These are phyloP conservation scores for Hirtodrosophila duncani DNA, from an alignment of 2,888 invertebrate genomes.

Conservation along the genomic window DNA sequence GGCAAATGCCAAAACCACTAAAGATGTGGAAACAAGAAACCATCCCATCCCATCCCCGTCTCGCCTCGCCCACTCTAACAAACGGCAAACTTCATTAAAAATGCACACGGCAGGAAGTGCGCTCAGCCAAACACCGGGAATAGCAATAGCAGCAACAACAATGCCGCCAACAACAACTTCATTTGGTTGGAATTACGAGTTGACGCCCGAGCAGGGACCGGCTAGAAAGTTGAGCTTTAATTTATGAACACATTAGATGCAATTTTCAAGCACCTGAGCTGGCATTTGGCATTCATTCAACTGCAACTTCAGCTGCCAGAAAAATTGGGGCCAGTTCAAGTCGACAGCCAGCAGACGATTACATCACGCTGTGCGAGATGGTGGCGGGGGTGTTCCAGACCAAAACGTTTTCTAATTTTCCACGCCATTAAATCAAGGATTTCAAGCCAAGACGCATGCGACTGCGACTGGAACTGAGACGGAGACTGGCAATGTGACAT, in stretches of 20 bases:
- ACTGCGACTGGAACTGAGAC: no score
- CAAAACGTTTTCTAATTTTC: slow-evolving; percentile 75
- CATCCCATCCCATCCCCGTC: not conserved
- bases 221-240: slow-evolving; percentile 27
- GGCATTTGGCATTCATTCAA: slow-evolving; percentile 43
- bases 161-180: slow-evolving; percentile 34
- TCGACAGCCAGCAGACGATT: slow-evolving; percentile 53
- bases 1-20: slow-evolving; percentile 50
- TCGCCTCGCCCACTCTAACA: slow-evolving; percentile 15
- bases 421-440: slow-evolving; percentile 70
- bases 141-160: not conserved
- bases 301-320: slow-evolving; percentile 13
- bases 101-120: slow-evolving; percentile 46
- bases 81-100: slow-evolving; percentile 60
- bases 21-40: slow-evolving; percentile 45
- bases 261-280: slow-evolving; percentile 54
- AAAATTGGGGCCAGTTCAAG: slow-evolving; percentile 52
- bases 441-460: slow-evolving; percentile 51
- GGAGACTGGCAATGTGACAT: slow-evolving; percentile 32
- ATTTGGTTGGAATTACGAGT: slow-evolving; percentile 34
- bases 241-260: slow-evolving; percentile 63
- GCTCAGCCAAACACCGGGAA: slow-evolving; percentile 21
- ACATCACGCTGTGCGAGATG: slow-evolving; percentile 1
- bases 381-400: no score
- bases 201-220: not conserved